phyloP scores from a whole-genome alignment of 2,797 vertebrate genomes.

The Lutjanus argentimaculatus region DNA sequence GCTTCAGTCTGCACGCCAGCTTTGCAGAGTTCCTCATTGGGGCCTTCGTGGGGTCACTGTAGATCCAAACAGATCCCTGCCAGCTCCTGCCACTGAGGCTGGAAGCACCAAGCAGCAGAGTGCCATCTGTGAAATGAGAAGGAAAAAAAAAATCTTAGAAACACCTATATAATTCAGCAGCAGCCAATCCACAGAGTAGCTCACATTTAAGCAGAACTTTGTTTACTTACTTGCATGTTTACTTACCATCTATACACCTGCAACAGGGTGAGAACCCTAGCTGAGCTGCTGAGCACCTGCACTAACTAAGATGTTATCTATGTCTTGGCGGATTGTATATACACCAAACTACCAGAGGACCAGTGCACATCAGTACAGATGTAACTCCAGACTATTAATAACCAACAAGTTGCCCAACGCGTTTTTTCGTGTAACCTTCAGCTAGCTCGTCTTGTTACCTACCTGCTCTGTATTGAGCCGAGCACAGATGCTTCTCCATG shows the following conservation, averaged over 20 bases:
- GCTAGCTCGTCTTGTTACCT: slow-evolving; percentile 25
- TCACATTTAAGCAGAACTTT: background rate
- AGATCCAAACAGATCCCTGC: slow-evolving; percentile 96
- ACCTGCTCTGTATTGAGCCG: slow-evolving; percentile 90
- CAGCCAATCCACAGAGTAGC: background rate
- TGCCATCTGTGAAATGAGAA: slow-evolving; percentile 85
- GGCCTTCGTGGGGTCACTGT: slow-evolving; percentile 90
- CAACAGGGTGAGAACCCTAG: background rate
- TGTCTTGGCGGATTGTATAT: background rate
- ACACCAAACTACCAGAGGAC: background rate
- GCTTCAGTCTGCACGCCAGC: slow-evolving; percentile 96
- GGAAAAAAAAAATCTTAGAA: background rate
- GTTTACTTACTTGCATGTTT: background rate
- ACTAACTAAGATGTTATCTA: background rate
- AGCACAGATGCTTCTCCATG: slow-evolving; percentile 94
- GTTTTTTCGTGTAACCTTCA: slow-evolving; percentile 14
- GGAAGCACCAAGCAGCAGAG: slow-evolving; percentile 92
- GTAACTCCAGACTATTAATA: background rate
- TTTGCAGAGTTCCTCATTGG: slow-evolving; percentile 94
- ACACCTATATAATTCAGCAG: too few species aligned
- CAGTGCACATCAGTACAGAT: background rate
- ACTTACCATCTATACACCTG: background rate
- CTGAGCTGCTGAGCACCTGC: background rate
- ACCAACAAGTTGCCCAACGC: slow-evolving; percentile 42
- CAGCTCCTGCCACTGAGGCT: slow-evolving; percentile 93